Percentiles rank a stretch among this genome's conserved stretches.
phyloP scores from a whole-genome alignment of 1,140 invertebrate species.

The Leptinotarsa texana region DNA sequence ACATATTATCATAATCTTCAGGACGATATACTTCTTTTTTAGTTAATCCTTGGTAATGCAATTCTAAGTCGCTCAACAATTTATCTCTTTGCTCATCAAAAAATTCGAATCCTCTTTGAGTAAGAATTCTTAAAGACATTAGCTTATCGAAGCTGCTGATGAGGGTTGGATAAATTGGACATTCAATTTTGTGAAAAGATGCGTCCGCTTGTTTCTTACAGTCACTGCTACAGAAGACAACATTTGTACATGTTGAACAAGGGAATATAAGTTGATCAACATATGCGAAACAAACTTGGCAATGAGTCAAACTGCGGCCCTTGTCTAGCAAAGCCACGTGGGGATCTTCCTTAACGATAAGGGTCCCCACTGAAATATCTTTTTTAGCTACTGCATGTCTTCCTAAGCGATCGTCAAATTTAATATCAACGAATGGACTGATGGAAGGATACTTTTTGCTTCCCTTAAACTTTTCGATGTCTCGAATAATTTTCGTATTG shows the following conservation, averaged over 20 bases:
- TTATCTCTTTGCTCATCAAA: not conserved
- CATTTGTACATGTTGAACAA: not conserved
- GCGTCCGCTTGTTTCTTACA: not conserved
- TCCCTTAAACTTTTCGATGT: not conserved
- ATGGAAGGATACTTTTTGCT: not conserved
- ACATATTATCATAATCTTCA: not conserved
- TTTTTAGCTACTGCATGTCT: not conserved
- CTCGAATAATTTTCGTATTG: not conserved
- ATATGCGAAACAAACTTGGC: not conserved
- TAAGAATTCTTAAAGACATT: not conserved
- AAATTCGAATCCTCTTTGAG: not conserved
- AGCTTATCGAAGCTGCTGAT: not conserved
- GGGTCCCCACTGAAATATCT: not conserved
- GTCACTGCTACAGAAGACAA: not conserved
- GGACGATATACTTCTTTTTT: not conserved
- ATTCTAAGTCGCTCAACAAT: not conserved
- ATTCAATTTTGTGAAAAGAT: not conserved
- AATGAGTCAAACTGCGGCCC: not conserved
- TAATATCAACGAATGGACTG: not conserved
- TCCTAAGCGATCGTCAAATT: not conserved
- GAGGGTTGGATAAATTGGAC: not conserved
- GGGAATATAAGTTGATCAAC: not conserved
- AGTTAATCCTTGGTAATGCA: not conserved
- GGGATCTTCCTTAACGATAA: not conserved
- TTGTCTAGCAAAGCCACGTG: not conserved